A percentile compares a stretch with the other conserved stretches of the same genome.
These are phyloP conservation scores for Acrocephalus kingi DNA, from an alignment of 2,113 vertebrate species.

Conservation along the genomic window DNA sequence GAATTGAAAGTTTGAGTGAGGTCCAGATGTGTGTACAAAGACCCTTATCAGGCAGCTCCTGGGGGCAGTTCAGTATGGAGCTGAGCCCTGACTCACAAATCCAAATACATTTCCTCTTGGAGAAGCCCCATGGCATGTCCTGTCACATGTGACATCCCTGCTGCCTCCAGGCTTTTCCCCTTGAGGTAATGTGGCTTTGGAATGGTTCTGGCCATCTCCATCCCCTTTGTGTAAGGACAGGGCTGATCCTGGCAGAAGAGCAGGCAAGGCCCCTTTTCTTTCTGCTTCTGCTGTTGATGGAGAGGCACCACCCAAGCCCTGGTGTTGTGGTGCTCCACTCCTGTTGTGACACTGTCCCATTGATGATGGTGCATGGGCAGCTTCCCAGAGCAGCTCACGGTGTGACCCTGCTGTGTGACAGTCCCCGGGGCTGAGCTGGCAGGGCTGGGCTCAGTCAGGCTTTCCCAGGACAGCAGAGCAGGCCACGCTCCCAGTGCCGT, in stretches of 20 bases:
- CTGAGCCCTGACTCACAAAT: not conserved
- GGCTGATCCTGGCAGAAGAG: not conserved
- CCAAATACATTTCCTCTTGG: not conserved
- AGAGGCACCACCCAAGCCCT: not conserved
- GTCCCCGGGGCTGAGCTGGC: too few relatives aligned
- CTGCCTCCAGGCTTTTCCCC: not conserved
- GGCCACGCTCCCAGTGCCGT: accelerated
- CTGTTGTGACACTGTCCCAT: accelerated
- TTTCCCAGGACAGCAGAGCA: not conserved
- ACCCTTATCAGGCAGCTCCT: not conserved
- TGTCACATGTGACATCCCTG: not conserved
- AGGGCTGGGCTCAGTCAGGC: not conserved
- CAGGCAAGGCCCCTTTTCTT: not conserved
- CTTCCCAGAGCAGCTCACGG: not conserved
- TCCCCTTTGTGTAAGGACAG: accelerated
- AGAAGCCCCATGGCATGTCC: accelerated
- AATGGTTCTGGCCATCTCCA: not conserved
- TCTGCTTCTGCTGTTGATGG: not conserved
- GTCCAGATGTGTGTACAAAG: not conserved
- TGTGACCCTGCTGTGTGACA: not conserved
- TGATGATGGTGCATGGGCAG: not conserved
- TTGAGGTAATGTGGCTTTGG: accelerated
- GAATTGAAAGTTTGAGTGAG: not conserved
- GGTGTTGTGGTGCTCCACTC: accelerated
- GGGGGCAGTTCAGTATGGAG: accelerated